phyloP scores from a whole-genome alignment of 2,797 vertebrate genomes.

The Antrozous pallidus region DNA sequence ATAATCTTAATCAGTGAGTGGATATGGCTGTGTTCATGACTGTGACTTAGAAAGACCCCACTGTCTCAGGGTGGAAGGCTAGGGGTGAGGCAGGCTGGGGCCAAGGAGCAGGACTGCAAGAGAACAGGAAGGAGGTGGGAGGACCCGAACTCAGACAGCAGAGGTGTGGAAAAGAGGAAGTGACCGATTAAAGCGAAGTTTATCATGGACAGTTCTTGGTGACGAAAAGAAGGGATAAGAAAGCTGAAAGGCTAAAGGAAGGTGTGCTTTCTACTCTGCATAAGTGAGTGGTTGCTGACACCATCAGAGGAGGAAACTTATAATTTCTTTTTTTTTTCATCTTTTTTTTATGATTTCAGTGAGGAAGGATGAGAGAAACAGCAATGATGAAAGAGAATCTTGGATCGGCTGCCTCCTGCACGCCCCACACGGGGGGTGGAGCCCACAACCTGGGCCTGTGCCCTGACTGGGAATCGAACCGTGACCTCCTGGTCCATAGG shows the following conservation, averaged over 20 bases:
- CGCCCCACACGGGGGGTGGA: too few species aligned
- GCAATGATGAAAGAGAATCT: too few species aligned
- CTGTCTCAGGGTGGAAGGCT: neutral
- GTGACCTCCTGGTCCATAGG: too few species aligned
- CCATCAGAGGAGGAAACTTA: neutral
- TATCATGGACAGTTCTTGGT: neutral
- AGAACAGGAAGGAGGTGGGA: neutral
- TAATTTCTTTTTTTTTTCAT: neutral
- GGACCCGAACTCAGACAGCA: accelerated
- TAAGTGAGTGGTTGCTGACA: neutral
- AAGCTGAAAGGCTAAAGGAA: neutral
- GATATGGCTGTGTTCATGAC: neutral
- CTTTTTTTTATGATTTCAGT: too few species aligned
- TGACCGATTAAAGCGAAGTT: neutral
- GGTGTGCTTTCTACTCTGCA: too few species aligned
- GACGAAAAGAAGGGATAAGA: neutral
- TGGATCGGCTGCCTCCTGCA: too few species aligned
- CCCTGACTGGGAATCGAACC: too few species aligned
- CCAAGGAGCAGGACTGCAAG: neutral
- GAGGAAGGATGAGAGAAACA: too few species aligned
- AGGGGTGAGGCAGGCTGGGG: too few species aligned
- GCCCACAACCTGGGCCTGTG: too few species aligned
- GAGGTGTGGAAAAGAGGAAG: neutral
- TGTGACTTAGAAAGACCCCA: neutral
- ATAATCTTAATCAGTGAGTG: neutral